A percentile compares a stretch with the other conserved stretches of the same genome.
Conservation (phyloP, 2,888 invertebrate genomes). For the Nycteola revayana region DNA sequence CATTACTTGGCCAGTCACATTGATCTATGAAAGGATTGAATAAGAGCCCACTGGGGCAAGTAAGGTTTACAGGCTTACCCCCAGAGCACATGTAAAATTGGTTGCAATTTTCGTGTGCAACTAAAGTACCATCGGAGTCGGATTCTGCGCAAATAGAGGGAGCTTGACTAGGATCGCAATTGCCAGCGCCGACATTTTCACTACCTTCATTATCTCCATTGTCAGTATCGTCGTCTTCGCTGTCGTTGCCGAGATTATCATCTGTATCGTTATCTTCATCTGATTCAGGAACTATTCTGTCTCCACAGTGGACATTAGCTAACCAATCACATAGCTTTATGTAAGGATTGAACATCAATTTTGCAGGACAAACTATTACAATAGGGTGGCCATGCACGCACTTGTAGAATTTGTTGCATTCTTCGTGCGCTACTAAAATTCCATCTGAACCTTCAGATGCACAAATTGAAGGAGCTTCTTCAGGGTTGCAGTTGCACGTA, state of each 20-base stretch:
- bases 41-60: constrained; percentile 32
- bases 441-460: constrained; percentile 24
- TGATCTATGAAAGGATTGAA: constrained; percentile 35
- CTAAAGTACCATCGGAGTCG: constrained; percentile 33
- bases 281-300: constrained; percentile 14
- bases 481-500: constrained; percentile 30
- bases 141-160: constrained; percentile 32
- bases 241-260: constrained; percentile 3
- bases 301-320: constrained; percentile 26
- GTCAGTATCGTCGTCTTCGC: constrained; percentile 6
- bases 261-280: constrained; percentile 8
- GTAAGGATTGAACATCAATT: constrained; percentile 31
- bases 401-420: constrained; percentile 39
- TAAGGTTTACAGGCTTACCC: constrained; percentile 29
- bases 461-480: constrained; percentile 38
- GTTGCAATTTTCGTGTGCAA: constrained; percentile 45
- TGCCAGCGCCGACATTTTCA: constrained; percentile 21
- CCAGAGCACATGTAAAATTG: constrained; percentile 39
- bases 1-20: constrained; percentile 47
- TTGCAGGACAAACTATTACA: constrained; percentile 23
- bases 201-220: constrained; percentile 2
- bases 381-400: constrained; percentile 33
- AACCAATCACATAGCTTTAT: constrained; percentile 34
- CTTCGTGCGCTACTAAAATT: constrained; percentile 34
- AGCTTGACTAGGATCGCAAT: constrained; percentile 37